Conservation (phyloP, 2,797 vertebrate species). For the Poeciliopsis gracilis region DNA sequence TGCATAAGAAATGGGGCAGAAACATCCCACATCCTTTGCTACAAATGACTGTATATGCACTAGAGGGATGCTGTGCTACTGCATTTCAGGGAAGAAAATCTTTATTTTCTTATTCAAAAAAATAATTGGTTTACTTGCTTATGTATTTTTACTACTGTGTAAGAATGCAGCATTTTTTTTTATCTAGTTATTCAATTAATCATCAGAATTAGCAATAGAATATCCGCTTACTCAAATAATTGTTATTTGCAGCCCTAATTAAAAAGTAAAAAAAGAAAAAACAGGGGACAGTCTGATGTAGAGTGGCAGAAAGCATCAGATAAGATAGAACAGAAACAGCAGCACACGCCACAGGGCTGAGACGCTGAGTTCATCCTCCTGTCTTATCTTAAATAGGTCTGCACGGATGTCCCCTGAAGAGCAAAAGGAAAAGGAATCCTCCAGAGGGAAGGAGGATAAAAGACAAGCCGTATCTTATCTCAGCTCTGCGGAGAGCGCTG, state of each 20-base stretch:
- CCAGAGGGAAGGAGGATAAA: constrained; percentile 33
- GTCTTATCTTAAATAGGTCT: constrained; percentile 62
- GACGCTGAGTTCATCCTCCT: constrained; percentile 48
- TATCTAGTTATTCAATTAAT: no score
- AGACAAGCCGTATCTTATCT: constrained; percentile 57
- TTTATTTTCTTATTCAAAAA: no score
- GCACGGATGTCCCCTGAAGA: constrained; percentile 46
- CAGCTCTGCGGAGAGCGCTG: constrained; percentile 44
- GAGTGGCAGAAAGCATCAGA: constrained; percentile 40
- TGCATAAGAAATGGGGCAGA: constrained; percentile 18
- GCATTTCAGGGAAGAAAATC: no score
- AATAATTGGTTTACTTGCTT: no score
- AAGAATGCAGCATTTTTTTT: no score
- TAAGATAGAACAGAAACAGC: constrained; percentile 37
- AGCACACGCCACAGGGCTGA: constrained; percentile 41
- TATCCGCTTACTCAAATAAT: no score
- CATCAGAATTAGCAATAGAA: no score
- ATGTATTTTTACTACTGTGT: no score
- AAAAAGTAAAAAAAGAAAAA: constrained; percentile 17
- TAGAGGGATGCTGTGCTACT: no score
- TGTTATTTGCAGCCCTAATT: no score
- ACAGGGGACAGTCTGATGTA: background rate
- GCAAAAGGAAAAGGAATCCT: constrained; percentile 15
- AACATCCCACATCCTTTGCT: no score
- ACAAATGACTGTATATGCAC: no score